A percentile compares a stretch with the other conserved stretches of the same genome.
phyloP scores from a whole-genome alignment of 2,113 vertebrate genomes.

The Crotophaga sulcirostris region DNA sequence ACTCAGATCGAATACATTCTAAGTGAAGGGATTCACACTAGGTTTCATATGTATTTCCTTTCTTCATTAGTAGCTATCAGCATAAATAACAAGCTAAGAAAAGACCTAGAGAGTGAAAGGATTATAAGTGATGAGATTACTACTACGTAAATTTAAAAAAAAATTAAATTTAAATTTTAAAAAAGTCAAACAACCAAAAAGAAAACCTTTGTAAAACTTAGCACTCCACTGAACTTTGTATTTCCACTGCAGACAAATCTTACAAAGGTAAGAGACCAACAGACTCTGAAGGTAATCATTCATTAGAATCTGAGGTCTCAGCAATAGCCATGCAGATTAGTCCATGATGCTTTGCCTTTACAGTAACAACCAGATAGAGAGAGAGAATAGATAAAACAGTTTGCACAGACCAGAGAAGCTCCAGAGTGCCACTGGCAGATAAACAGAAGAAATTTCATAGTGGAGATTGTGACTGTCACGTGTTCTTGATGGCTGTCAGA shows the following conservation, averaged over 20 bases:
- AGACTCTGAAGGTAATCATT: not conserved
- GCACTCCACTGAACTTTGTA: not conserved
- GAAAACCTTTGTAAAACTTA: not conserved
- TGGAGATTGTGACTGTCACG: not conserved
- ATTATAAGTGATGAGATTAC: not conserved
- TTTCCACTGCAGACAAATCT: not conserved
- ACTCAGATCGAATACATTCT: not conserved
- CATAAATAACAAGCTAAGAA: not conserved
- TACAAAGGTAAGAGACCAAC: not conserved
- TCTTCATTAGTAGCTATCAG: not conserved
- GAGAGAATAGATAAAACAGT: not conserved
- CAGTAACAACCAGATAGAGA: not conserved
- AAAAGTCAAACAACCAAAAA: not conserved
- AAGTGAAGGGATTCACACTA: not conserved
- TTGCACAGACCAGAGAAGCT: not conserved
- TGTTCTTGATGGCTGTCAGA: not conserved
- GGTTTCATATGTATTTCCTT: not conserved
- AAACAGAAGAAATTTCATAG: not conserved
- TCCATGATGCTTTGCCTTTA: not conserved
- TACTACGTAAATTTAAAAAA: not conserved
- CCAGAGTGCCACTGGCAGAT: not conserved
- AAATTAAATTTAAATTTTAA: fast-evolving
- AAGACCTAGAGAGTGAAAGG: not conserved
- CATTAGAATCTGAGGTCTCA: not conserved
- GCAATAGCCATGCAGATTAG: not conserved